A percentile compares a stretch with the other conserved stretches of the same genome.
Conservation (phyloP, 2,888 invertebrate species). For the Pachycephus smyrnensis region DNA sequence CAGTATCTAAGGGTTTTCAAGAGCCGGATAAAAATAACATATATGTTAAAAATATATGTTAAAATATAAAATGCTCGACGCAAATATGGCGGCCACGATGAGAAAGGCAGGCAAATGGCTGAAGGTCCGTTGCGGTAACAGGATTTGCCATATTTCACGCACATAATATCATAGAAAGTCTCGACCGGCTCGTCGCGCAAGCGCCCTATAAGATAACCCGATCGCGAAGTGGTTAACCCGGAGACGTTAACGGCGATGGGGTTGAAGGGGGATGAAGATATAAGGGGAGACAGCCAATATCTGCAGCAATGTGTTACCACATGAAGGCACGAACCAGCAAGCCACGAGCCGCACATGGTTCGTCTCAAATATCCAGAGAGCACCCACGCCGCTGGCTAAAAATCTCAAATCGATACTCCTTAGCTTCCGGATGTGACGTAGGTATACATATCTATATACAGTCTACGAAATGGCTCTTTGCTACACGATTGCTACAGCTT, state of each 20-base stretch:
- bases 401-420: not conserved
- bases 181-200: not conserved
- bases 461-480: not conserved
- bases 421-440: not conserved
- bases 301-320: slow-evolving; percentile 37
- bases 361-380: not conserved
- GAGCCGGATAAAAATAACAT: too few species aligned
- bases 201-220: slow-evolving; percentile 16
- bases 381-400: not conserved
- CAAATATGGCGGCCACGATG: not conserved
- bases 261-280: slow-evolving; percentile 33
- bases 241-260: slow-evolving; percentile 28
- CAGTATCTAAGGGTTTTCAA: slow-evolving; percentile 19
- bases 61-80: not conserved
- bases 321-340: not conserved
- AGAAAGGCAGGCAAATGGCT: not conserved
- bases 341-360: slow-evolving; percentile 15
- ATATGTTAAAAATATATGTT: too few species aligned
- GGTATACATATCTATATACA: not conserved
- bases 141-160: slow-evolving; percentile 36
- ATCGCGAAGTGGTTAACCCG: slow-evolving; percentile 29
- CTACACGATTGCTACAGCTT: not conserved
- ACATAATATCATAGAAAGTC: slow-evolving; percentile 34
- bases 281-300: slow-evolving; percentile 38
- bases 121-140: not conserved